These are phyloP conservation scores for Hippoglossus hippoglossus DNA, from an alignment of 2,797 vertebrate species.

Conservation along the genomic window DNA sequence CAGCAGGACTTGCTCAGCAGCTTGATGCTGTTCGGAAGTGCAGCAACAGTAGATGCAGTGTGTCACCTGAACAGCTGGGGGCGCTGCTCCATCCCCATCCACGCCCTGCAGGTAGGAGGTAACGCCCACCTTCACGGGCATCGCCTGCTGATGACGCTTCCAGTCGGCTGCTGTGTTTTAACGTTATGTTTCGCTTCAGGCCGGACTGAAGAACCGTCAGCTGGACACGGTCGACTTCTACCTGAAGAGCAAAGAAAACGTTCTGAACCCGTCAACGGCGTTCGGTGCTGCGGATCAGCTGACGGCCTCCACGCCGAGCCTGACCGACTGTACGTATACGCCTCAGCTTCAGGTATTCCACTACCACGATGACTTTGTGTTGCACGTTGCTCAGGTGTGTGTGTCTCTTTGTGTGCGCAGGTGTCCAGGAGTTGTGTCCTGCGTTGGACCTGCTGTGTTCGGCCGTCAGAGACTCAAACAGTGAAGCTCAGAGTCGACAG, in stretches of 20 bases:
- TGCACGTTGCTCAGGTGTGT: no score
- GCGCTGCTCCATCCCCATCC: slow-evolving; percentile 93
- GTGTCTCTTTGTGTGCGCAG: slow-evolving; percentile 68
- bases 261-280: slow-evolving; percentile 77
- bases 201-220: slow-evolving; percentile 95
- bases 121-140: not conserved
- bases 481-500: slow-evolving; percentile 92
- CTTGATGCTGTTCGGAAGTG: slow-evolving; percentile 93
- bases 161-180: not conserved
- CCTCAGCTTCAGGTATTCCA: not conserved
- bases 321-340: slow-evolving; percentile 82
- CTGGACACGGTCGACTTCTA: slow-evolving; percentile 97
- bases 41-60: slow-evolving; percentile 89
- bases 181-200: slow-evolving; percentile 75
- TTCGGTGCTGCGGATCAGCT: slow-evolving; percentile 66
- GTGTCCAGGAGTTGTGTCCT: slow-evolving; percentile 88
- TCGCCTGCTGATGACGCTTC: no score
- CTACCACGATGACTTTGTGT: not conserved
- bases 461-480: slow-evolving; percentile 89
- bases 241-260: slow-evolving; percentile 94
- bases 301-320: slow-evolving; percentile 61
- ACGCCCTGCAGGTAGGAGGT: slow-evolving; percentile 89
- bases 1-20: slow-evolving; percentile 93
- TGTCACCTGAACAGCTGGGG: slow-evolving; percentile 95
- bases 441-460: slow-evolving; percentile 91